These are phyloP conservation scores for Lithophane ornitopus DNA, from an alignment of 2,888 invertebrate species.

Conservation along the genomic window DNA sequence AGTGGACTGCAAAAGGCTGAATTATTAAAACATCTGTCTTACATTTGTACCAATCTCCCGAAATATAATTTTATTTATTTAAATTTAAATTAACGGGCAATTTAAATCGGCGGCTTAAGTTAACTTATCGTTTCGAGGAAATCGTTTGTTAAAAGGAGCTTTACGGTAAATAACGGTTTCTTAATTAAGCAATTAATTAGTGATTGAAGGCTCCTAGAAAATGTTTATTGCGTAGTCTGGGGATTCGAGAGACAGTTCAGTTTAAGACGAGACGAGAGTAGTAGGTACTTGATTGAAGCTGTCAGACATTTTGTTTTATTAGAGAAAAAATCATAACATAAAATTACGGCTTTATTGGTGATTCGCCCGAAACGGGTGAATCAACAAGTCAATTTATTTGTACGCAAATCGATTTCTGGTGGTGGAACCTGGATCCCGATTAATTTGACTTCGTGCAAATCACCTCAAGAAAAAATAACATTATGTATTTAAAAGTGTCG, in stretches of 20 bases:
- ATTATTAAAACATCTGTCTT: too few relatives aligned
- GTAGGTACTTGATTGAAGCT: not conserved
- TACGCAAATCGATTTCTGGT: too few relatives aligned
- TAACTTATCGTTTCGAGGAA: not conserved
- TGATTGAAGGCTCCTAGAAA: not conserved
- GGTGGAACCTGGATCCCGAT: too few relatives aligned
- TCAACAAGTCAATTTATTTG: too few relatives aligned
- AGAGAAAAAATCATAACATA: too few relatives aligned
- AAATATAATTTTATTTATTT: too few relatives aligned
- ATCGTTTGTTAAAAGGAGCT: not conserved
- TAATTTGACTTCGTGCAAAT: too few relatives aligned
- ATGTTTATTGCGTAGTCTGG: not conserved
- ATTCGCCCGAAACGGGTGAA: too few relatives aligned
- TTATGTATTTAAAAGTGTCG: too few relatives aligned
- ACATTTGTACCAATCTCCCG: too few relatives aligned
- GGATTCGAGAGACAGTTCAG: not conserved
- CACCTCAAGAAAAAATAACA: too few relatives aligned
- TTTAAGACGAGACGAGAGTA: not conserved
- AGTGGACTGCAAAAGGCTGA: not conserved
- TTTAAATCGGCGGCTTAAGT: not conserved
- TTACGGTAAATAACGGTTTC: not conserved
- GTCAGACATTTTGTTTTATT: not conserved
- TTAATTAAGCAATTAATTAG: constrained; percentile 5
- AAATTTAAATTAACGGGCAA: not conserved
- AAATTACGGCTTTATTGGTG: too few relatives aligned